Evolutionary conservation across 2,113 vertebrate genomes (phyloP).

Genomic region (Anas platyrhynchos): DNA sequence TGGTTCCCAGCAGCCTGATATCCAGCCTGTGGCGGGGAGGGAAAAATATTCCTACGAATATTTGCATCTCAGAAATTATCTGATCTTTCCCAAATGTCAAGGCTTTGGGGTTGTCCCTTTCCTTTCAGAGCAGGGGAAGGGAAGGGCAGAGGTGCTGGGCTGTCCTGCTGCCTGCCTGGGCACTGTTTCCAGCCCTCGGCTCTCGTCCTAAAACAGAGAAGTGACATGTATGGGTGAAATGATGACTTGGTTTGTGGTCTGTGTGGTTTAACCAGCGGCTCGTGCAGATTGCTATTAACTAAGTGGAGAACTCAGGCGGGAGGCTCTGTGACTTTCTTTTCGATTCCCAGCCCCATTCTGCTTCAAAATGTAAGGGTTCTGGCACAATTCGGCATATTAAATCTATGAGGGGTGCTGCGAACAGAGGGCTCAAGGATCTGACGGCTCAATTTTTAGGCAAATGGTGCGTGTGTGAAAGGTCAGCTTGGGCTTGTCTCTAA

Average conservation of each 20-base stretch:
- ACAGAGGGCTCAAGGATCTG: not conserved
- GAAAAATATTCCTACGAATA: not conserved
- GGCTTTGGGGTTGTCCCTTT: not conserved
- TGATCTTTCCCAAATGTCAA: not conserved
- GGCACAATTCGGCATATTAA: not conserved
- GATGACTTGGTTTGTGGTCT: not conserved
- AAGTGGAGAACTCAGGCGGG: not conserved
- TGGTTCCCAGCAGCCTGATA: not conserved
- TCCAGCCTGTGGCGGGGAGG: not conserved
- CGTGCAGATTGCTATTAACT: not conserved
- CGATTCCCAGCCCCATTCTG: rapidly evolving
- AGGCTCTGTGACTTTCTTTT: not conserved
- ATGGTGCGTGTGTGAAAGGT: constrained; percentile 34
- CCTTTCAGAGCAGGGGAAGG: not conserved
- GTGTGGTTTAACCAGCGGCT: not conserved
- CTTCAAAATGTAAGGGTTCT: not conserved
- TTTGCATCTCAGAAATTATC: not conserved
- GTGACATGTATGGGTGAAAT: not conserved
- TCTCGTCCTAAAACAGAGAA: not conserved
- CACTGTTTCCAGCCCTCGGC: not conserved
- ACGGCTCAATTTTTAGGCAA: not conserved
- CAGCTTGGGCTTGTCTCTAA: constrained; percentile 42
- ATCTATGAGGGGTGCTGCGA: not conserved
- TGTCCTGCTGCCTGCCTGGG: not conserved
- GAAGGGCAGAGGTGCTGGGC: not conserved